Evolutionary conservation across 64 coral and sea anemone genomes (phyloP).

Genomic region (Pocillopora verrucosa): DNA sequence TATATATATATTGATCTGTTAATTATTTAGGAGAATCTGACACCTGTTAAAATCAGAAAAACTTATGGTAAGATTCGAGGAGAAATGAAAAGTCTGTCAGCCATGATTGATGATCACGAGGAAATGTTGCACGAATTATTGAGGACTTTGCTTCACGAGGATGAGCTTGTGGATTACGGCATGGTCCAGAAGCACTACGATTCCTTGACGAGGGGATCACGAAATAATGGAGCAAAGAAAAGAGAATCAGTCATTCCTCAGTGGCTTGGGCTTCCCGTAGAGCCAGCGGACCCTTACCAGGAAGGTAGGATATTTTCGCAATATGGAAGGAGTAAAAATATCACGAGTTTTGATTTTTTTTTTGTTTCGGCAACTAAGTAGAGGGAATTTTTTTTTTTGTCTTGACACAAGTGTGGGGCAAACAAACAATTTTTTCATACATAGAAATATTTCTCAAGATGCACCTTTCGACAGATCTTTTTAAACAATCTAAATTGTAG

Average conservation of each 20-base stretch:
- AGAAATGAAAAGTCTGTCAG: neutral
- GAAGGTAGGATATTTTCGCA: neutral
- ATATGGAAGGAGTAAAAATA: neutral
- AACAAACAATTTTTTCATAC: too few species aligned
- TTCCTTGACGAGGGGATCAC: neutral
- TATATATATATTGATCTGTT: neutral
- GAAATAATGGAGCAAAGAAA: too few species aligned
- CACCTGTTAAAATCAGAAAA: neutral
- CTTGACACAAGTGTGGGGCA: too few species aligned
- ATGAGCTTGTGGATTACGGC: neutral
- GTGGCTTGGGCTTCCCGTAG: constrained; percentile 31
- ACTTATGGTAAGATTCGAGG: neutral
- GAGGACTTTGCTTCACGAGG: constrained; percentile 9
- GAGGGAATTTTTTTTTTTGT: too few species aligned
- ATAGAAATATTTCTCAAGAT: too few species aligned
- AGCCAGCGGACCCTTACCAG: constrained; percentile 13
- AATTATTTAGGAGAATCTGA: neutral
- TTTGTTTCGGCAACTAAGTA: neutral
- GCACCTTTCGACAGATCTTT: too few species aligned
- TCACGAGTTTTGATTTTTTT: neutral
- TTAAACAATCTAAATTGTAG: too few species aligned
- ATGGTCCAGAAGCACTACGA: constrained; percentile 7
- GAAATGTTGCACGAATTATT: neutral
- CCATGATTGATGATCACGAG: neutral
- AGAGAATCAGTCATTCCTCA: constrained; percentile 2